Percentiles rank a stretch among this genome's conserved stretches.
phyloP scores from a whole-genome alignment of 2,888 invertebrate species.

The Copidosoma aretas region DNA sequence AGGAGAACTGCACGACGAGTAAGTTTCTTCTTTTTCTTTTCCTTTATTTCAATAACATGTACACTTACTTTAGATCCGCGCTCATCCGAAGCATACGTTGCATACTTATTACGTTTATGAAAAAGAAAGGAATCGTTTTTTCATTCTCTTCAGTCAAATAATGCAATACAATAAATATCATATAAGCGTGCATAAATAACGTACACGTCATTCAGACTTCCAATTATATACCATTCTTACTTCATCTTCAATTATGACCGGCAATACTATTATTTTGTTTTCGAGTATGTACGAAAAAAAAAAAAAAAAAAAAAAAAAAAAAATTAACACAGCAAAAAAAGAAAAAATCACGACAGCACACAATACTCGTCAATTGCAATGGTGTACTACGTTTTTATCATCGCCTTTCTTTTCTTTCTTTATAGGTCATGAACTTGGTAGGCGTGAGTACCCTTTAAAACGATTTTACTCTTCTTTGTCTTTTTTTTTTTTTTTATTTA shows the following conservation, averaged over 20 bases:
- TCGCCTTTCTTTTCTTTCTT: conserved; percentile 41
- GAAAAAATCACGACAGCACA: no score
- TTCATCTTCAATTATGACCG: conserved; percentile 30
- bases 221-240: conserved; percentile 8
- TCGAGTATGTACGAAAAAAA: conserved; percentile 31
- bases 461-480: conserved; percentile 28
- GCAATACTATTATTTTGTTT: conserved; percentile 29
- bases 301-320: conserved; percentile 10
- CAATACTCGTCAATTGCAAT: background rate
- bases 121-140: background rate
- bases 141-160: background rate
- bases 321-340: no score
- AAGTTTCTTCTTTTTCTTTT: conserved; percentile 46
- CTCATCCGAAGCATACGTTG: background rate
- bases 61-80: background rate
- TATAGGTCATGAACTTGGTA: conserved; percentile 57
- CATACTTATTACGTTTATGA: background rate
- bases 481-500: conserved; percentile 29
- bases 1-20: conserved; percentile 75
- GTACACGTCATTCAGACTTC: conserved; percentile 6
- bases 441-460: conserved; percentile 54
- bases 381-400: conserved; percentile 32
- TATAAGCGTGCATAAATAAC: no score
- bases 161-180: background rate
- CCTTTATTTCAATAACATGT: no score